Evolutionary conservation across 2,888 invertebrate species (phyloP), one percentile per base, ranked within the genome.

Genomic region (Timema podura): DNA sequence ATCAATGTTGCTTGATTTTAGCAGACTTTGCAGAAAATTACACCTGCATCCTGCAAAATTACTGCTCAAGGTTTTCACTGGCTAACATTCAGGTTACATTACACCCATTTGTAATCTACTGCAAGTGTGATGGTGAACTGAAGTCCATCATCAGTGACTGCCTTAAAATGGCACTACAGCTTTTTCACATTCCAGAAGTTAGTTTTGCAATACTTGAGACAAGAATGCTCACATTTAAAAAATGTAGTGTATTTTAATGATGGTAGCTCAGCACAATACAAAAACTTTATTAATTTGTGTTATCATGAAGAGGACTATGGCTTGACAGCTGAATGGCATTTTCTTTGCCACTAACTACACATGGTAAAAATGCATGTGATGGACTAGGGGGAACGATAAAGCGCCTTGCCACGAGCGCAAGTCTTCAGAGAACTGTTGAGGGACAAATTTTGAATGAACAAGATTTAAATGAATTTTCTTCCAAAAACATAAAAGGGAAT

Each of bases 61-160:
- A n/a, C n/a, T n/a, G n/a, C n/a, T n/a, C n/a, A n/a, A n/a, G n/a
- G n/a, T n/a, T n/a, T n/a, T n/a, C n/a, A n/a, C n/a, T n/a, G n/a
- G n/a, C n/a, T n/a, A n/a, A n/a, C n/a, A n/a, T n/a, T n/a, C 65
- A 69, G 46, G 48, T 64, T 46, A 68, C 68, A n/a, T 48, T 68
- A 48, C 69, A 51, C 65, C 54, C 65, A 30, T 69, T 51, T 47
- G 65, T 69, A 11, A 48, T 49, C 44, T 61, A 68, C 61, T 68
- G 46, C 30, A 30, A 45, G n/a, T 30, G 64, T 48, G 47, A 68
- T 10, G 1, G n/a, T 59, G 49, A 46, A 15, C 48, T 68, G 64
- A 48, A 68, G 61, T 61, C 61, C 13, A 61, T 61, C 44, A 15
- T 16, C 13, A 61, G 16, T 6, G 61, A 61, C 44, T 61, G 44